A percentile compares a stretch with the other conserved stretches of the same genome.
phyloP scores from a whole-genome alignment of 2,888 invertebrate species.

The Yponomeuta cagnagella region DNA sequence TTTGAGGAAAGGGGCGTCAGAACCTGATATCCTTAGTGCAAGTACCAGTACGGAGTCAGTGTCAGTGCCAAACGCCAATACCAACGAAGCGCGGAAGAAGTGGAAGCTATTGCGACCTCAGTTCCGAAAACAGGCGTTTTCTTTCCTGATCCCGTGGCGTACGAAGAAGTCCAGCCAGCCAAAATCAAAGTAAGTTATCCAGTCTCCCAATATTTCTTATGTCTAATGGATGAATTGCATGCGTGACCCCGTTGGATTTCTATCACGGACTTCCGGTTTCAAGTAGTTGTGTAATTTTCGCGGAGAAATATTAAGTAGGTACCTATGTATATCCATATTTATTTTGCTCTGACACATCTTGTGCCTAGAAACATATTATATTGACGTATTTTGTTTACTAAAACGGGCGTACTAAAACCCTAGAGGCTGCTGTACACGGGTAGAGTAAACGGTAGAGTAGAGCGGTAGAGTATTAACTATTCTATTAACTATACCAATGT shows the following conservation, averaged over 20 bases:
- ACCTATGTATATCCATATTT: neutral
- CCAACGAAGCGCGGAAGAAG: conserved; percentile 50
- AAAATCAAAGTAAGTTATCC: conserved; percentile 4
- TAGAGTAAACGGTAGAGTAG: no score
- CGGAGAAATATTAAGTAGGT: neutral
- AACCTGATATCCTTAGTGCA: conserved; percentile 55
- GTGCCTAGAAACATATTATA: neutral
- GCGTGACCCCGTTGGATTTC: no score
- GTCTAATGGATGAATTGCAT: no score
- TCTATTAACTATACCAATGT: no score
- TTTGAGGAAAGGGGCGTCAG: conserved; percentile 57
- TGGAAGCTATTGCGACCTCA: conserved; percentile 58
- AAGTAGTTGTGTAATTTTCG: no score
- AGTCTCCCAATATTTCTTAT: neutral
- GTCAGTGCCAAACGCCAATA: conserved; percentile 28
- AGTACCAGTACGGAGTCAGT: conserved; percentile 32
- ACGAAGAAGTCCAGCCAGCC: conserved; percentile 39
- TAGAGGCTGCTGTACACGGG: no score
- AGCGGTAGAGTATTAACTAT: no score
- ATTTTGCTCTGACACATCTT: neutral
- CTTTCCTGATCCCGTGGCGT: conserved; percentile 63
- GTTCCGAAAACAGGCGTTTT: conserved; percentile 59
- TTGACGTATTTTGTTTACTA: neutral
- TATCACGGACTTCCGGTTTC: no score
- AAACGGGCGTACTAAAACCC: neutral